phyloP scores from a whole-genome alignment of 2,797 vertebrate genomes.

The Eospalax fontanierii region DNA sequence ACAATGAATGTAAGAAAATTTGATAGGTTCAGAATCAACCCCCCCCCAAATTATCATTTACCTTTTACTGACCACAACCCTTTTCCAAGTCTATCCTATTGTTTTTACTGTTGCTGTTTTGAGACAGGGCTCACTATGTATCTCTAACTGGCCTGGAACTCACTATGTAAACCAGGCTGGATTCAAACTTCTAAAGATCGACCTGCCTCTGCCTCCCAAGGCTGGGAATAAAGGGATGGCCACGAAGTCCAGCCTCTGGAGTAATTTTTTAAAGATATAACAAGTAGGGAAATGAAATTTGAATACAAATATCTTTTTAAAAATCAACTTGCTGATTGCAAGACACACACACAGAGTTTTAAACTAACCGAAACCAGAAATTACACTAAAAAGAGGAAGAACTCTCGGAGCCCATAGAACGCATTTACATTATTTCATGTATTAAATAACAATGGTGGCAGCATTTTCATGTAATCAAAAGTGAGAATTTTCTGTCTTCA shows the following conservation, averaged over 20 bases:
- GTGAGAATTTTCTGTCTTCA: constrained; percentile 1
- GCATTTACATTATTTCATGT: background rate
- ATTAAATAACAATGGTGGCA: background rate
- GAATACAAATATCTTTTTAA: background rate
- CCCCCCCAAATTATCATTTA: background rate
- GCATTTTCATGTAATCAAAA: background rate
- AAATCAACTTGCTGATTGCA: background rate
- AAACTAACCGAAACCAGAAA: constrained; percentile 33
- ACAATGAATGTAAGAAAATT: background rate
- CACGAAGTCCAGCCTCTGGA: too few relatives aligned
- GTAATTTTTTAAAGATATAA: background rate
- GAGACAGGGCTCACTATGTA: too few relatives aligned
- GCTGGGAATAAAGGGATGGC: too few relatives aligned
- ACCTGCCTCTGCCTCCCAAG: too few relatives aligned
- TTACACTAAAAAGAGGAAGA: constrained; percentile 11
- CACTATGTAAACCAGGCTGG: too few relatives aligned
- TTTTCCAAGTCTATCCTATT: background rate
- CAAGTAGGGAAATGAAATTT: background rate
- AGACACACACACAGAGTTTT: background rate
- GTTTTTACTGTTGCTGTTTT: too few relatives aligned
- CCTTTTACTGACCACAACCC: background rate
- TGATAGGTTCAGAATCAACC: background rate
- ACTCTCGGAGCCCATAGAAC: background rate
- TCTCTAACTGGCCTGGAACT: too few relatives aligned
- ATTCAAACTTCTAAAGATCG: too few relatives aligned